Evolutionary conservation across 1,140 invertebrate genomes (phyloP), one percentile per base, ranked within the genome.

Genomic region (Galleria mellonella): DNA sequence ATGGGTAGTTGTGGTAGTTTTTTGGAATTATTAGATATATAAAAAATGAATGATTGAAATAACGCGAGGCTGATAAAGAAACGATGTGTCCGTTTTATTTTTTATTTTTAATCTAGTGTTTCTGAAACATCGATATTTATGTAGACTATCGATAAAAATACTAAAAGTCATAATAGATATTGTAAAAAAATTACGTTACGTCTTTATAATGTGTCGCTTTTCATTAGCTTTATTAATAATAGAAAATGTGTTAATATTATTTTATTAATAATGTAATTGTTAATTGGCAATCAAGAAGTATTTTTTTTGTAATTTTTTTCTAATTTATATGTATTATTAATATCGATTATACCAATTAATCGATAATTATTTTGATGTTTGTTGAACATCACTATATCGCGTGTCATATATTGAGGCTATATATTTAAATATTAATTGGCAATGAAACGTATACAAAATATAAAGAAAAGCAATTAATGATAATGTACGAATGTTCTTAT

Each of bases 351-450:
- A 6, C 17, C 17, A 23, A 23, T 23, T 23, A 23, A 23, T 23
- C 17, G 17, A 23, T 23, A 23, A 23, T 23, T 3, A 3, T 23
- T 23, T 38, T 17, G 36, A 38, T 23, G 17, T 38, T 27, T 17
- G 23, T 10, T 9, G 14, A 14, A 23, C 36, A 23, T 23, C 36
- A 17, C 14, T 38, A 44, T 38, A 42, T 15, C 9, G 29, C 14
- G 54, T 61, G 54, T 56, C 58, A 61, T 61, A 61, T 56, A 46
- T 56, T 45, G 58, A 61, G 58, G 58, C 58, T 61, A 53, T 51
- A 31, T 8, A 17, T 3, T 23, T 23, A 6, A 23, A 23, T 23
- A 23, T 6, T 23, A 23, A 23, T 23, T 23, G 17, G 17, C 17
- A 23, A 23, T 23, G 2, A 23, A 23, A 23, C 6, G 17, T 23